phyloP scores from a whole-genome alignment of 2,113 vertebrate genomes.

The Tragelaphus strepsiceros region DNA sequence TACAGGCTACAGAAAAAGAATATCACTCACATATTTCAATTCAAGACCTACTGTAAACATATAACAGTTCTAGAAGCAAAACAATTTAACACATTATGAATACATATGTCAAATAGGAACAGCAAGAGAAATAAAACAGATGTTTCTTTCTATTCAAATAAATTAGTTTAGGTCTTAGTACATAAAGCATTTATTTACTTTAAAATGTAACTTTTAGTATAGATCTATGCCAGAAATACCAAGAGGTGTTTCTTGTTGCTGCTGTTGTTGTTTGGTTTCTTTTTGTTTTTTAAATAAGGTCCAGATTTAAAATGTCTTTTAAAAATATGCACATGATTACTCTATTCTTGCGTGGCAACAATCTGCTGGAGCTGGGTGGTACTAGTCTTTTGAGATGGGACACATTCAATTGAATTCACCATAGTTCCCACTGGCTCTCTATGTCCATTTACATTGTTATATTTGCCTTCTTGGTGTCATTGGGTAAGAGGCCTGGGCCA shows the following conservation, averaged over 20 bases:
- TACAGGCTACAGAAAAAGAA: slow-evolving; percentile 29
- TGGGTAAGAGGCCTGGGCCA: neutral
- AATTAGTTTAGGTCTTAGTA: neutral
- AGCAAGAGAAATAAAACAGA: neutral
- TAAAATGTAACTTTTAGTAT: slow-evolving; percentile 28
- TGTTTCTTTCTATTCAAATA: slow-evolving; percentile 15
- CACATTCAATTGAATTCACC: neutral
- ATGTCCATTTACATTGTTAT: neutral
- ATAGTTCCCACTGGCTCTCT: neutral
- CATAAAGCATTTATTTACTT: neutral
- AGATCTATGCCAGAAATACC: neutral
- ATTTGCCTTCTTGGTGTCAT: neutral
- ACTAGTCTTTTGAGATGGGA: neutral
- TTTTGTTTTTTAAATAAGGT: neutral
- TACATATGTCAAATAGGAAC: slow-evolving; percentile 19
- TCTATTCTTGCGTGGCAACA: neutral
- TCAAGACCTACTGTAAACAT: slow-evolving; percentile 28
- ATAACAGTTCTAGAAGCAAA: slow-evolving; percentile 40
- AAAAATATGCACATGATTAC: neutral
- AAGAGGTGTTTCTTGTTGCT: neutral
- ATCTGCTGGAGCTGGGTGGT: neutral
- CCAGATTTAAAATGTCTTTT: neutral
- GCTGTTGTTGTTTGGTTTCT: neutral
- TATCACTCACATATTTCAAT: slow-evolving; percentile 41
- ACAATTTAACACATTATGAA: slow-evolving; percentile 33